Evolutionary conservation across 2,113 vertebrate genomes (phyloP).

Genomic region (Pterocles orientalis): DNA sequence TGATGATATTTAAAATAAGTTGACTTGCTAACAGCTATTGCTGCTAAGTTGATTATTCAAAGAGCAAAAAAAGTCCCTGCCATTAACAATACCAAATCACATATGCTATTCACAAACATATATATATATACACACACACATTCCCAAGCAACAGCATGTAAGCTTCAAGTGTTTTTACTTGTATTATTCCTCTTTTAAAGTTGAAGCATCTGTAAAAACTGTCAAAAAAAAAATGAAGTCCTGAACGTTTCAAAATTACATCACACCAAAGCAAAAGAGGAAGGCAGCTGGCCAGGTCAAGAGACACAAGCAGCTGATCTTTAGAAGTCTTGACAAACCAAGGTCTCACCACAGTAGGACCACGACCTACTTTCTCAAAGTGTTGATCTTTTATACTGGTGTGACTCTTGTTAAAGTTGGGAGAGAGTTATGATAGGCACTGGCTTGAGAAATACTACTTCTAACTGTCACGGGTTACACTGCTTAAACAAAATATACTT

Average conservation of each 20-base stretch:
- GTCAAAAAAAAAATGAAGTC: background rate
- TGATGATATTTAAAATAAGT: background rate
- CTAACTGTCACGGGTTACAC: background rate
- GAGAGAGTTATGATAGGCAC: background rate
- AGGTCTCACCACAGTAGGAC: background rate
- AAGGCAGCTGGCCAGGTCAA: background rate
- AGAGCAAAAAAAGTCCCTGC: background rate
- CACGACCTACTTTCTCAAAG: background rate
- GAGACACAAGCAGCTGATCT: fast-evolving
- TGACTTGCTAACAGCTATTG: background rate
- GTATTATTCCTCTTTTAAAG: background rate
- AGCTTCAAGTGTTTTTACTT: background rate
- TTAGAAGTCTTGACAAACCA: background rate
- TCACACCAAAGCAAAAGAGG: background rate
- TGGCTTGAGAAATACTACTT: background rate
- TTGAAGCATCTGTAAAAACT: background rate
- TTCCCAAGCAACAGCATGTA: background rate
- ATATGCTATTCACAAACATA: background rate
- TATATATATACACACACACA: too few relatives aligned
- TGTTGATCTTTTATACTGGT: fast-evolving
- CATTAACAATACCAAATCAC: background rate
- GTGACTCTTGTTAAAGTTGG: background rate
- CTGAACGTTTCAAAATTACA: background rate
- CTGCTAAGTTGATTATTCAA: background rate
- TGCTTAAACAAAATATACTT: background rate